phyloP scores from a whole-genome alignment of 2,888 invertebrate genomes.

The Nymphalis c-album region DNA sequence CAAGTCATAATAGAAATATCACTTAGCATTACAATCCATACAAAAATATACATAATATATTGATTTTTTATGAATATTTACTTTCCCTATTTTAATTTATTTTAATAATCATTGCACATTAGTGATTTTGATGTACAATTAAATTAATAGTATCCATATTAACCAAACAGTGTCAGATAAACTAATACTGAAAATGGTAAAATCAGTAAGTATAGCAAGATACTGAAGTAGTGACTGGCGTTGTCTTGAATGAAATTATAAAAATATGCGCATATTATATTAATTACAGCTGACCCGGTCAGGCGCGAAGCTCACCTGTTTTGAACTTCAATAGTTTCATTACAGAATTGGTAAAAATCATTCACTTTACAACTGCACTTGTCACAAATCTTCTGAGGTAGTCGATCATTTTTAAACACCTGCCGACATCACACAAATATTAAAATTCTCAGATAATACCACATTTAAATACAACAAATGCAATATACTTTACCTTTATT shows the following conservation, averaged over 20 bases:
- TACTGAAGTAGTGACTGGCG: constrained; percentile 2
- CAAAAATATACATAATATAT: too few relatives aligned
- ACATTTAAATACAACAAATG: constrained; percentile 19
- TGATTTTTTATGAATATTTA: too few relatives aligned
- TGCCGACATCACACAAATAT: constrained; percentile 54
- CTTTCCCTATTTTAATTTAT: neutral
- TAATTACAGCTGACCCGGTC: constrained; percentile 18
- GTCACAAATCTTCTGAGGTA: constrained; percentile 87
- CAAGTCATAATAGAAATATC: too few relatives aligned
- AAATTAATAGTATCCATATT: neutral
- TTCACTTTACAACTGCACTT: constrained; percentile 87
- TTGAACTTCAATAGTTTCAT: constrained; percentile 84
- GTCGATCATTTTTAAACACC: constrained; percentile 84
- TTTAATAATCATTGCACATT: neutral
- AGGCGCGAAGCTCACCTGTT: constrained; percentile 71
- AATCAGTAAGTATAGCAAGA: neutral
- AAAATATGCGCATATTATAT: constrained; percentile 31
- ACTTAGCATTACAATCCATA: too few relatives aligned
- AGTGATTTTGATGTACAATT: neutral
- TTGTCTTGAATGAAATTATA: constrained; percentile 21
- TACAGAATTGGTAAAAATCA: constrained; percentile 87
- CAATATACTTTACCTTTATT: constrained; percentile 82
- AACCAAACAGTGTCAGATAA: constrained; percentile 15
- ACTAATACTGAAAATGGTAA: constrained; percentile 18
- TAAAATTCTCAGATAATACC: constrained; percentile 19